Evolutionary conservation across 2,797 vertebrate species (phyloP).

Genomic region (Ctenochaetus hawaiiensis): DNA sequence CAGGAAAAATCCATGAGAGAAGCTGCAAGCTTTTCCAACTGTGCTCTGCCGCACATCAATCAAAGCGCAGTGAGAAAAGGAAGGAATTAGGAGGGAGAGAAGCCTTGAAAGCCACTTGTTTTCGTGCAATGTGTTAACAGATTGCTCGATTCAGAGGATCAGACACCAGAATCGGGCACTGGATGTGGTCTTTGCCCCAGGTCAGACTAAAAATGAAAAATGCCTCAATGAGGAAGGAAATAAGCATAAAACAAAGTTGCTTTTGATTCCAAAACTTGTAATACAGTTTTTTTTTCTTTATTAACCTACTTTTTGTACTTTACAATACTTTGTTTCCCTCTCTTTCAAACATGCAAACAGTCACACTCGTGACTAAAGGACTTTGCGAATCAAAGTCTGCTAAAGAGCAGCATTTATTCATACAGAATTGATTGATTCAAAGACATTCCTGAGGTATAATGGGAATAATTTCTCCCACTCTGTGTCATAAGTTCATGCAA

Average conservation of each 20-base stretch:
- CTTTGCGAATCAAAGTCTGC: slow-evolving; percentile 26
- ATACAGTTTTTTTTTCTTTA: not conserved
- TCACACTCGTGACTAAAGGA: slow-evolving; percentile 7
- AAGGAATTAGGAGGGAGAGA: slow-evolving; percentile 46
- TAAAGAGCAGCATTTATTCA: slow-evolving; percentile 44
- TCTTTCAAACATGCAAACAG: slow-evolving; percentile 22
- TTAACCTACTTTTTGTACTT: not conserved
- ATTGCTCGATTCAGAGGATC: slow-evolving; percentile 53
- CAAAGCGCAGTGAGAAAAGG: slow-evolving; percentile 62
- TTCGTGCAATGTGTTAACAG: slow-evolving; percentile 62
- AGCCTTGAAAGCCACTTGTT: slow-evolving; percentile 71
- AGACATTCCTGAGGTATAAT: slow-evolving; percentile 83
- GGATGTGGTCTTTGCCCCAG: slow-evolving; percentile 47
- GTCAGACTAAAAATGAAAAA: slow-evolving; percentile 40
- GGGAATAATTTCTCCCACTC: slow-evolving; percentile 84
- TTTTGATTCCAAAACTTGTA: slow-evolving; percentile 23
- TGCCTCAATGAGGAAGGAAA: not conserved
- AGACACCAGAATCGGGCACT: slow-evolving; percentile 56
- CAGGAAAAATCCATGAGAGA: slow-evolving; percentile 64
- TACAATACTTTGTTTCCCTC: not conserved
- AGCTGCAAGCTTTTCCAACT: slow-evolving; percentile 59
- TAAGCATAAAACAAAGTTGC: slow-evolving; percentile 26
- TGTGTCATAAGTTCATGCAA: slow-evolving; percentile 84
- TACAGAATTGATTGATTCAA: slow-evolving; percentile 75
- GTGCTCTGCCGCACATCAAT: slow-evolving; percentile 71